Evolutionary conservation across 2,888 invertebrate genomes (phyloP), one percentile per base, ranked within the genome.

Genomic region (Ectropis crepuscularia): DNA sequence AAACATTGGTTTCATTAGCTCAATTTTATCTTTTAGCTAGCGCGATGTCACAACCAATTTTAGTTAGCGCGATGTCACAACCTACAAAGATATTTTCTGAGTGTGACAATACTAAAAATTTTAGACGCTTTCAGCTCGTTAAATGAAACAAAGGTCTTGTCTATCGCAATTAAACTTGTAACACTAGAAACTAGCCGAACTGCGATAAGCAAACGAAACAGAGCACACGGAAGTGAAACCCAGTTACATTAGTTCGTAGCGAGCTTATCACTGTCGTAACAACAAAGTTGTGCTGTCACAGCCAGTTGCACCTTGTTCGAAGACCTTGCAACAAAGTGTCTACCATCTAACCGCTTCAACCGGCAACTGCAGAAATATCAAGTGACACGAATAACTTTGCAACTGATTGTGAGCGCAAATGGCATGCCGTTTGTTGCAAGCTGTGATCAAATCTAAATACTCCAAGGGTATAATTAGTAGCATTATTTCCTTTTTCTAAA

Each of bases 271-370:
- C 72, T 71, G 70, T 74, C 73, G 77, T 72, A 69, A 67, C 71
- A 73, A 77, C 76, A 74, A 81, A 82, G 80, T 82, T 81, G 67
- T 69, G 75, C 74, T 78, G 79, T 73, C 75, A 67, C 12, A 70
- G 71, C 60, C 79, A 82, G 81, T 78, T 75, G 83, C 82, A 87
- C 86, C 88, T 82, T 74, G 75, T 74, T 73, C 76, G 72, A 80
- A 80, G 83, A 84, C 85, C 88, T 83, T 80, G 84, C 83, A 85
- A 85, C 87, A 84, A 87, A 86, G 82, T 88, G 82, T 85, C 87
- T 79, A 83, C 82, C 82, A 82, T 85, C 87, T 79, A 83, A 82
- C 82, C 82, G 80, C 81, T 86, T 80, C 82, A 80, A 85, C 80
- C 84, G 58, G 69, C 67, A 79, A 82, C 80, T 82, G 74, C 64